These are phyloP conservation scores for Caenorhabditis remanei DNA, from an alignment of 1,140 invertebrate genomes.

Conservation along the genomic window DNA sequence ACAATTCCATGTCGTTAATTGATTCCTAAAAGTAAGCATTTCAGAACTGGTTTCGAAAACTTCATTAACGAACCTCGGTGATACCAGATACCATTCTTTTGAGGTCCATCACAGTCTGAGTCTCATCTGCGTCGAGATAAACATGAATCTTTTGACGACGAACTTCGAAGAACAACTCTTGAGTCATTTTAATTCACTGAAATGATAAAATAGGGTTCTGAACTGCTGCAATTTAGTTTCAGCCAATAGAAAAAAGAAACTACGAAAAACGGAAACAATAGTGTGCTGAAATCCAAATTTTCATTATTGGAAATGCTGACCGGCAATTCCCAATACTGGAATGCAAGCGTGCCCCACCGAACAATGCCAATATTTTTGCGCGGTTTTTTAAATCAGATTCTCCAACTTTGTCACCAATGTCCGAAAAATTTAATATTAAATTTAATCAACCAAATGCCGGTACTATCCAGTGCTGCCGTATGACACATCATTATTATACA, in stretches of 20 bases:
- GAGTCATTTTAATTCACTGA: neutral
- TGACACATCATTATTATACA: slow-evolving; percentile 21
- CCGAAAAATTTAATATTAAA: neutral
- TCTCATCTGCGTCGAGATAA: neutral
- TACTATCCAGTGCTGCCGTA: neutral
- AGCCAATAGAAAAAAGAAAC: neutral
- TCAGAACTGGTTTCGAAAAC: neutral
- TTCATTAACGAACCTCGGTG: neutral
- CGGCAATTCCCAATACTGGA: neutral
- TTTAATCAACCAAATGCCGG: neutral
- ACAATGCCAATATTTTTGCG: neutral
- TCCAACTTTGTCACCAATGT: neutral
- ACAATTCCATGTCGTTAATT: neutral
- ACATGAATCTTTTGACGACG: neutral
- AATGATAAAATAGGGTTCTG: neutral
- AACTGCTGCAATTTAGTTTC: neutral
- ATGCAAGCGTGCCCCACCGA: neutral
- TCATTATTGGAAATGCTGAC: too few species aligned
- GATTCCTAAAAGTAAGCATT: slow-evolving; percentile 62
- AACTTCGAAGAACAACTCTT: slow-evolving; percentile 46
- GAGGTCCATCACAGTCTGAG: neutral
- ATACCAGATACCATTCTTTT: slow-evolving; percentile 28
- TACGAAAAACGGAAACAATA: neutral
- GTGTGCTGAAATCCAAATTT: too few species aligned
- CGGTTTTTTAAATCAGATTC: neutral